These are phyloP conservation scores for Enteromius viviparus DNA, from an alignment of 2,797 vertebrate genomes.

Conservation along the genomic window DNA sequence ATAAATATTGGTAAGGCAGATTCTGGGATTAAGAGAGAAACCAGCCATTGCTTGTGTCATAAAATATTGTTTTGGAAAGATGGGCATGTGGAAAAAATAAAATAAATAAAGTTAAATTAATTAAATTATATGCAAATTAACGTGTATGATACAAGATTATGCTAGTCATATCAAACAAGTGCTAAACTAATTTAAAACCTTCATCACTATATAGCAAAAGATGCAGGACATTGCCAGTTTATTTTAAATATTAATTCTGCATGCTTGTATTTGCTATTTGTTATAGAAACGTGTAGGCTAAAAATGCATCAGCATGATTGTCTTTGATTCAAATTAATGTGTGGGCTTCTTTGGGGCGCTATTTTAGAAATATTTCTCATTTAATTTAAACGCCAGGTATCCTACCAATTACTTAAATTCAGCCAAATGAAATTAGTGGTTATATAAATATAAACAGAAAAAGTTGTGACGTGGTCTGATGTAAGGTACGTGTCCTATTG, in stretches of 20 bases:
- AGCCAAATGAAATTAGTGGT: background rate
- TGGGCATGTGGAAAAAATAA: background rate
- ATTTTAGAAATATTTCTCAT: background rate
- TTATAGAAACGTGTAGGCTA: background rate
- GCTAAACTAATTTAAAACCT: background rate
- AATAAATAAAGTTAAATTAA: background rate
- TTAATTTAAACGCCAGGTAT: background rate
- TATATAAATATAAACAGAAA: background rate
- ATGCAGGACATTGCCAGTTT: background rate
- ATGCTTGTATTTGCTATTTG: background rate
- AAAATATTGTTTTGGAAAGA: background rate
- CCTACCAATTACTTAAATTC: background rate
- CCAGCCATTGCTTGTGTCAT: background rate
- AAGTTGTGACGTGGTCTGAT: background rate
- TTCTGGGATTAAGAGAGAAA: background rate
- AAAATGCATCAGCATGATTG: background rate
- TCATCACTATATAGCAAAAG: background rate
- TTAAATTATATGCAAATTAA: background rate
- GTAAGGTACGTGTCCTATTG: too few relatives aligned
- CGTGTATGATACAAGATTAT: background rate
- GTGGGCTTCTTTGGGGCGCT: background rate
- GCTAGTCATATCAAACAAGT: background rate
- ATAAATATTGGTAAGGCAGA: background rate
- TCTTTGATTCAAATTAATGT: background rate
- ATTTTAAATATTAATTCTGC: background rate